Evolutionary conservation across 2,113 vertebrate species (phyloP), one percentile per base, ranked within the genome.

Genomic region (Scopus umbretta): DNA sequence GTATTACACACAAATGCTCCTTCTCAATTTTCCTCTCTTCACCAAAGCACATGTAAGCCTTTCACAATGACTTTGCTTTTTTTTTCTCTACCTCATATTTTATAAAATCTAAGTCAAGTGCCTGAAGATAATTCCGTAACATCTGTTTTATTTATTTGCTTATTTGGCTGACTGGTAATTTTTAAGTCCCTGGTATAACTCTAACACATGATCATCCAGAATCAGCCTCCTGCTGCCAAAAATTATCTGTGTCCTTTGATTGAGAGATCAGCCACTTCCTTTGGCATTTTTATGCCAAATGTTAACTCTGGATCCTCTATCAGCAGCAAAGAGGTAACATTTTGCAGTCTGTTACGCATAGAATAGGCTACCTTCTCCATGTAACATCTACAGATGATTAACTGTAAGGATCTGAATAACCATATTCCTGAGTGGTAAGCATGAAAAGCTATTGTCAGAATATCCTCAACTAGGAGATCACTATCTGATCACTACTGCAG

Each of bases 211-310:
- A 96, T 71, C 40, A 78, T 47, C 59, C 63, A 86, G 80, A 83
- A 93, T 83, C 63, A 80, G 20, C 40, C 59, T 88, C 65, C 52
- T 84, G 67, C 61, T 92, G 62, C 79, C 80, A 94, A 47, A 93
- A 90, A 80, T 86, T 83, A 78, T 53, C 58, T 86, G 29, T 80
- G 50, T 78, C 80, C 75, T 88, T 75, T 84, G 62, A 84, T 2
- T 89, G 82, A 90, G 90, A 86, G 68, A 93, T 88, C 82, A 92
- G 56, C 30, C 61, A 68, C 52, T 88, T 95, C 65, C 65, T 95
- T 47, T 72, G 56, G 73, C 68, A 78, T 86, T 95, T 94, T 90
- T 73, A 74, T 53, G 40, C 21, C 80, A 89, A 74, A 92, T 67
- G 65, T 71, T 88, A 92, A 74, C 27, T 86, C 72, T 74, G 43